Conservation (phyloP, 2,888 invertebrate genomes). For the Ornithoptera alexandrae region DNA sequence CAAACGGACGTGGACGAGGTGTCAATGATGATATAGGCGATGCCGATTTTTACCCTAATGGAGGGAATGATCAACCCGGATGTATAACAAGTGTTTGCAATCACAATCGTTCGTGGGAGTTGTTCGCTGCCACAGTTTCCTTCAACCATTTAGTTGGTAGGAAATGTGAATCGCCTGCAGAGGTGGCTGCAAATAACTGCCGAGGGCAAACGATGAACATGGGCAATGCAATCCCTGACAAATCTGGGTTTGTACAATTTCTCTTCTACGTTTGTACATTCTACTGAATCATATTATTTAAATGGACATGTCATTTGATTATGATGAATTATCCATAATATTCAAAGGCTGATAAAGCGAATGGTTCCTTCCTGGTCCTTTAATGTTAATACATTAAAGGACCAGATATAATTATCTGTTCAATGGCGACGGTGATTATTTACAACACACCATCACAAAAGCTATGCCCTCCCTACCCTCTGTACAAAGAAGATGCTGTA, state of each 20-base stretch:
- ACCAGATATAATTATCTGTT: too few species aligned
- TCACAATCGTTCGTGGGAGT: slow-evolving; percentile 60
- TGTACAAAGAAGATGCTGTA: too few species aligned
- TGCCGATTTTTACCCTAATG: slow-evolving; percentile 81
- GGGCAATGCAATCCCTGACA: background rate
- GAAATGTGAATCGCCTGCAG: background rate
- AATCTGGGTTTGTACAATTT: background rate
- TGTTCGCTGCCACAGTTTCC: slow-evolving; percentile 55
- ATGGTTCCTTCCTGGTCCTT: too few species aligned
- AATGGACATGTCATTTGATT: background rate
- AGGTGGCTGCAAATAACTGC: background rate
- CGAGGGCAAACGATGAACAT: background rate
- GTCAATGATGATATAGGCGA: slow-evolving; percentile 72
- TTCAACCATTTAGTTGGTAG: slow-evolving; percentile 54
- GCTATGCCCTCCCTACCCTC: too few species aligned
- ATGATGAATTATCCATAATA: too few species aligned
- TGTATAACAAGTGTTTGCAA: slow-evolving; percentile 54
- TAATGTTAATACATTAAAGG: too few species aligned
- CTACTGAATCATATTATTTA: background rate
- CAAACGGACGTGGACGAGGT: slow-evolving; percentile 71
- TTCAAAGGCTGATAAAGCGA: too few species aligned
- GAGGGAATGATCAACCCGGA: slow-evolving; percentile 67
- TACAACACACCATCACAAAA: too few species aligned
- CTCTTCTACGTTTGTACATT: background rate
- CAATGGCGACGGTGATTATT: too few species aligned